Base-by-base conservation (phyloP, 1,140 invertebrate genomes). In the Tribolium madens region DNA sequence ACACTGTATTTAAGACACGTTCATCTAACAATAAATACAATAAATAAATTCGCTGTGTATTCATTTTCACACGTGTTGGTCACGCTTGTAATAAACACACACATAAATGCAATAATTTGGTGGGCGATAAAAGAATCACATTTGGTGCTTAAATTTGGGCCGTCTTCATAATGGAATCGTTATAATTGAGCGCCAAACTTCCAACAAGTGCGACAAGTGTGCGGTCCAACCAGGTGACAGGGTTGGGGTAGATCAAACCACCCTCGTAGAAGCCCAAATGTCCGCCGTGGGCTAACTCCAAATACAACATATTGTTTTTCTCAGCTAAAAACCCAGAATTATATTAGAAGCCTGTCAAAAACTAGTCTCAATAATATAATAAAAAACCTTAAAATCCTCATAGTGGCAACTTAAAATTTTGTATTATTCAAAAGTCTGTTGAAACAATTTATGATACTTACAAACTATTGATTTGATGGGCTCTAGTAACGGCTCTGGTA, bases 241-340 rank as follows among this genome's bases (percentile, higher is more conserved):
- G 93, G 81, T 95, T 93, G 0, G 96, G 96, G 83, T 93, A 94
- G 0, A 96, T 79, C 15, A 93, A 86, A 7, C 94, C 94, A 3
- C 95, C 94, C 86, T 97, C 96, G 84, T 97, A 97, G 85, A 96
- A 97, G 26, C 96, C 96, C 74, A 98, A 87, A 87, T 98, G 96
- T 5, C 96, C 96, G 3, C 96, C 96, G 85, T 97, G 95, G 12
- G 94, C 93, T 2, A 96, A 86, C 83, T 95, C 92, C 17, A 96
- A 88, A 80, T 94, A 96, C 70, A 95, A 87, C 1, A 90, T 87
- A 75, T 94, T 92, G 14, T 90, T 87, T 76, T 91, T 90, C 9
- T 87, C 89, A 78, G 87, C 94, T 96, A 86, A 47, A 91, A 90
- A 77, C 69, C 42, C 69, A 68, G 36, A 10, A 72, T 21, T 0